These are phyloP conservation scores for Anhinga anhinga DNA, from an alignment of 2,113 vertebrate species.

Conservation along the genomic window DNA sequence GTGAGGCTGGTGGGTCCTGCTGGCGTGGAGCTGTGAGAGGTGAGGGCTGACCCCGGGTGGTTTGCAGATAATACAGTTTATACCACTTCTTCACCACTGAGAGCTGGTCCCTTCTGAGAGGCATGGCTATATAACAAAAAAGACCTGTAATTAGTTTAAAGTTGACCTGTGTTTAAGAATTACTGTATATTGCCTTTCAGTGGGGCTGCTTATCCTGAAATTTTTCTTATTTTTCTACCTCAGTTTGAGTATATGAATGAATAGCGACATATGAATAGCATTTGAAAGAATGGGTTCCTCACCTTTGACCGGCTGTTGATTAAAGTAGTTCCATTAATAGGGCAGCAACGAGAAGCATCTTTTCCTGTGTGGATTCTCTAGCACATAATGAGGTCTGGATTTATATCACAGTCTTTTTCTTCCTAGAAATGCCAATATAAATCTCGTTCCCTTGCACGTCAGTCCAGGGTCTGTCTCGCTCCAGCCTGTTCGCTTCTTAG, in stretches of 20 bases:
- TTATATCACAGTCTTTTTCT: background rate
- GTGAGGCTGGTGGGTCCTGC: background rate
- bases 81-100: background rate
- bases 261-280: background rate
- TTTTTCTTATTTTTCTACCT: background rate
- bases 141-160: rapidly evolving
- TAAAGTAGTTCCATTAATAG: background rate
- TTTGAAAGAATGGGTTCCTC: background rate
- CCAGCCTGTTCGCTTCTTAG: background rate
- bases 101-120: background rate
- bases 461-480: background rate
- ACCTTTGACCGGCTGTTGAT: rapidly evolving
- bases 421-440: background rate
- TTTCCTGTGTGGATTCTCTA: background rate
- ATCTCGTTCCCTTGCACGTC: background rate
- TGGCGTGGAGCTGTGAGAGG: background rate
- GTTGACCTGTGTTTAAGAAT: background rate
- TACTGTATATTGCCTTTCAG: background rate
- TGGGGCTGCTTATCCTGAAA: background rate
- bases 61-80: background rate
- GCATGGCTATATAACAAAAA: rapidly evolving
- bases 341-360: background rate
- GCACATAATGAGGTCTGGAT: rapidly evolving
- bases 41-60: background rate
- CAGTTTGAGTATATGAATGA: background rate